Base-by-base conservation (phyloP, 1,140 invertebrate species). In the Brachionus paranguensis region DNA sequence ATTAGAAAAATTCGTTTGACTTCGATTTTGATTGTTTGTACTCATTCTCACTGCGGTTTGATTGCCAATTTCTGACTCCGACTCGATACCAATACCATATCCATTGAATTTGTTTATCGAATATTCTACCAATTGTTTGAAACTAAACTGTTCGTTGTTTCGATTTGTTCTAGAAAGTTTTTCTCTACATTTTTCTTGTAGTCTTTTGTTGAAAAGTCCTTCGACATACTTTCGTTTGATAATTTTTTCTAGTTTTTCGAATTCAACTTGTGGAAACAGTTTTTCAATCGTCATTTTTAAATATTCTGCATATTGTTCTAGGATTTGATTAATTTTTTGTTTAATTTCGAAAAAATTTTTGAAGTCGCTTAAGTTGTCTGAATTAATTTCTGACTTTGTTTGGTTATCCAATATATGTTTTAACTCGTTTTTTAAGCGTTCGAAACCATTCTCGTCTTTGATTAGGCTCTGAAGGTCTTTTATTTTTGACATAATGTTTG, bases 181-280 rank as follows among this genome's bases (percentile, higher is more conserved):
- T 24, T 68, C 29, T 68, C 64, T 68, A 37, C 64, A 68, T 68
- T 68, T 68, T 37, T 29, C 64, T 68, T 68, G 27, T 14, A 68
- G 64, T 68, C 64, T 68, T 37, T 5, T 68, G 64, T 68, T 68
- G 64, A 68, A 68, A 29, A 68, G 29, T 29, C 64, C 64, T 68
- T 68, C 64, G 29, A 68, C 64, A 68, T 68, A 68, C 64, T 68
- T 68, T 68, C 64, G 27, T 68, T 68, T 68, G 64, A 37, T 68
- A 8, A 68, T 68, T 68, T 68, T 68, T 68, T 68, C 64, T 27
- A 68, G 29, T 29, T 68, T 68, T 68, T 68, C 64, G 33, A 68
- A 68, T 68, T 68, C 64, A 68, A 68, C 64, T 68, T 12, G 64
- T 68, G 64, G 64, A 14, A 33, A 33, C 64, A 33, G n/a, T n/a